Evolutionary conservation across 1,140 invertebrate genomes (phyloP), one percentile per base, ranked within the genome.

Genomic region (Nasonia longicornis): DNA sequence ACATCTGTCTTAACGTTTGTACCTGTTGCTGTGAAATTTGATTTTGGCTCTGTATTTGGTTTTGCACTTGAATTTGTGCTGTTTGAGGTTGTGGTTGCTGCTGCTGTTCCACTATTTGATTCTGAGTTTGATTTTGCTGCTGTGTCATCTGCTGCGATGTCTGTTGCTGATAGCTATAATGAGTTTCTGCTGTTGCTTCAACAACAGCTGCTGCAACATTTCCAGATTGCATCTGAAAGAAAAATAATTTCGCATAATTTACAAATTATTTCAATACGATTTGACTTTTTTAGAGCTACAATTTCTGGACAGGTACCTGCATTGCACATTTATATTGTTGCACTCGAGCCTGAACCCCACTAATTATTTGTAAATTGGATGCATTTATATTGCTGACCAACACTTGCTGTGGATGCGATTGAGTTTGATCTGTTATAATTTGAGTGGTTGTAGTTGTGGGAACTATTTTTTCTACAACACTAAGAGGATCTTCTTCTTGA

Each of bases 241-340:
- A 73, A 74, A 29, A 14, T 3, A 69, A 20, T 29, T 14, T 2
- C 12, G 7, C 22, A 29, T 67, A 12, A 29, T 3, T 29, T 3
- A 29, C 3, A 29, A 42, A 42, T 29, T 10, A 7, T 66, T 67
- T 31, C 8, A 64, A 16, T n/a, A 22, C 22, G 3, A 64, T 64
- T n/a, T 0, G 64, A 67, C 12, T 29, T 29, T 31, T 67, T 29
- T 12, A 29, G 3, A 26, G 14, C 3, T 67, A 12, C 1, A 67
- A 67, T 29, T 29, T 12, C 6, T 7, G 7, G 16, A 58, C 3
- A 16, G 20, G 16, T 7, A 85, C 90, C 90, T 91, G 90, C 90
- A 92, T 91, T 80, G 91, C 90, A 89, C 90, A 92, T 87, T 92
- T 92, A 81, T 91, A 91, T 80, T 91, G 91, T 81, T 92, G 90